Conservation (phyloP, 2,797 vertebrate genomes). For the Melanotaenia trifasciata region DNA sequence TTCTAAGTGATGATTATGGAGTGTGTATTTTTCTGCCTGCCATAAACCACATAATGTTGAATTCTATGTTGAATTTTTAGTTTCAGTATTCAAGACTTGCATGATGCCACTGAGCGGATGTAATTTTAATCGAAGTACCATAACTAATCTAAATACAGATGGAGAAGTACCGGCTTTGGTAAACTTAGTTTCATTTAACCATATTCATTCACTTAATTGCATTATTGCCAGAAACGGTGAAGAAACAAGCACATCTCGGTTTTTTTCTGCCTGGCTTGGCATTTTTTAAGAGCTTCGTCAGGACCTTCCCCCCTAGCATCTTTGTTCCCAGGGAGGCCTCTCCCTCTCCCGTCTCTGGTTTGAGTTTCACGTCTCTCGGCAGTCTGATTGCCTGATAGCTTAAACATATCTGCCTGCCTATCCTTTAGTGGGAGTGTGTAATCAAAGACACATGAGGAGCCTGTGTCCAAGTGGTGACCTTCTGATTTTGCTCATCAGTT, state of each 20-base stretch:
- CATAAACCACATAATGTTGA: slow-evolving; percentile 18
- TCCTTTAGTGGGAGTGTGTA: slow-evolving; percentile 78
- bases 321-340: slow-evolving; percentile 68
- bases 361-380: slow-evolving; percentile 82
- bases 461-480: slow-evolving; percentile 79
- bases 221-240: slow-evolving; percentile 52
- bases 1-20: slow-evolving; percentile 16
- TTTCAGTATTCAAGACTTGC: slow-evolving; percentile 35
- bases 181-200: slow-evolving; percentile 60
- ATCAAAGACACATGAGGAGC: slow-evolving; percentile 84
- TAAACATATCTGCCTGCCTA: slow-evolving; percentile 79
- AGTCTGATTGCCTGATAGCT: slow-evolving; percentile 84
- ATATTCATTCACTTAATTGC: slow-evolving; percentile 51
- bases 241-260: slow-evolving; percentile 64
- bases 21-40: slow-evolving; percentile 16
- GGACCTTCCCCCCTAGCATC: slow-evolving; percentile 48
- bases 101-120: slow-evolving; percentile 43
- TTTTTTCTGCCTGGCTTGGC: slow-evolving; percentile 62
- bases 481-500: slow-evolving; percentile 84
- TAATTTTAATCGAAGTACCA: slow-evolving; percentile 49
- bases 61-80: slow-evolving; percentile 37
- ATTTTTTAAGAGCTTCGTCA: slow-evolving; percentile 69
- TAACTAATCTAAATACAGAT: slow-evolving; percentile 55
- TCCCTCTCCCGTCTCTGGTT: slow-evolving; percentile 75
- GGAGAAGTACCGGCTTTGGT: slow-evolving; percentile 28